Base-by-base conservation (phyloP, 2,888 invertebrate species). In the Drosophila quinaria region DNA sequence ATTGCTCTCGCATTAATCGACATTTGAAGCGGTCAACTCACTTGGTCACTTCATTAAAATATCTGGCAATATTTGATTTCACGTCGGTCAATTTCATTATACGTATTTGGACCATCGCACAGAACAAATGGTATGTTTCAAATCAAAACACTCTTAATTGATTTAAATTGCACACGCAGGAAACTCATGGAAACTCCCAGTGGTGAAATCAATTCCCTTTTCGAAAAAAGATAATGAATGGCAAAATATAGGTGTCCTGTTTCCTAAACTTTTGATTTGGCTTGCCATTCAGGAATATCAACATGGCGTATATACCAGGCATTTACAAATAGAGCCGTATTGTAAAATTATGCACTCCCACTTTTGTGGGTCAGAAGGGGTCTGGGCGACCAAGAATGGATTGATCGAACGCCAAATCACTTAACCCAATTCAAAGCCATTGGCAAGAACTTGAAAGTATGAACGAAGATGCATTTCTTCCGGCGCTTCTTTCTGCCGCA, bases 401-500 rank as follows among this genome's bases (percentile, higher is more conserved):
- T 80, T 86, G 88, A 84, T 82, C 74, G 83, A 86, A 88, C 72
- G 78, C 74, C 88, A 88, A 86, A 78, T 82, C 80, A 88, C 88
- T 84, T 88, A 84, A 86, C 83, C 88, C 86, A 29, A 29, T 29
- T 29, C 29, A 29, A 29, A 29, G 29, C 29, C 8, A 69, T 76
- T 87, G 81, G 71, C 87, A 72, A 84, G 56, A 85, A 78, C 79
- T 83, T 84, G 83, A 85, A 82, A 85, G 29, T 29, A 2, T 29
- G 29, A 8, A 2, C 6, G 54, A 41, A 44, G 44, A 33, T 61
- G 59, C 44, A 79, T 70, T 67, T 59, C 65, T 46, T 63, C 25
- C 19, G 50, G 49, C 33, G 31, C 29, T 69, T 54, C 51, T 71
- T 29, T 29, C 69, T 66, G 62, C 79, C 54, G 68, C 70, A 68